phyloP scores from a whole-genome alignment of 2,797 vertebrate species.

The Etheostoma perlongum region DNA sequence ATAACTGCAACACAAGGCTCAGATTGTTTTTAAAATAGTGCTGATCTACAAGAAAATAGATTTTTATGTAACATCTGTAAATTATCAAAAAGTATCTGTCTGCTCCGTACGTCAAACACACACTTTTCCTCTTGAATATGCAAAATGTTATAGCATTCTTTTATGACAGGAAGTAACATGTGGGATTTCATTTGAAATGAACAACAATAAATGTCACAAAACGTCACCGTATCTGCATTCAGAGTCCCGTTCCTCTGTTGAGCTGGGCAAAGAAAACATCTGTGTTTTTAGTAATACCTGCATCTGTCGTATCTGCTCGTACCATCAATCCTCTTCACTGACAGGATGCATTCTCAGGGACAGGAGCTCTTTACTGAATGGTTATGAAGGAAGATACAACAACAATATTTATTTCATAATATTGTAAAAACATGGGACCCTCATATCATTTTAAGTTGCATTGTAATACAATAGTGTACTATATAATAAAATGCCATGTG shows the following conservation, averaged over 20 bases:
- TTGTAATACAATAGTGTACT: neutral
- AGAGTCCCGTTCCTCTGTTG: conserved; percentile 20
- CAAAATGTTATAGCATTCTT: neutral
- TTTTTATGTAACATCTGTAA: neutral
- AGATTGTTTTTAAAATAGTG: neutral
- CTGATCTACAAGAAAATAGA: neutral
- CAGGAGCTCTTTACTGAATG: neutral
- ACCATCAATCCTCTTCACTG: conserved; percentile 16
- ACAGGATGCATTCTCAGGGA: neutral
- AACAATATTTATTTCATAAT: neutral
- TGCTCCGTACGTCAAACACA: neutral
- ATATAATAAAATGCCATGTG: neutral
- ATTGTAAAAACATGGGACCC: neutral
- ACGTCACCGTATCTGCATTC: conserved; percentile 12
- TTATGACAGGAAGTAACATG: conserved; percentile 32
- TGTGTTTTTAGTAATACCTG: conserved; percentile 39
- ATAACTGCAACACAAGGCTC: neutral
- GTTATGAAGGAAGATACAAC: neutral
- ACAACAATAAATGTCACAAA: conserved; percentile 43
- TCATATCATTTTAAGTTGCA: neutral
- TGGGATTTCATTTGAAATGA: conserved; percentile 37
- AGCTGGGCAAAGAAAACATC: conserved; percentile 45
- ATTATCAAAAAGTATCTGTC: neutral
- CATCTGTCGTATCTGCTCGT: conserved; percentile 32
- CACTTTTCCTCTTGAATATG: neutral